Conservation (phyloP, 2,113 vertebrate genomes). For the Myodes glareolus region DNA sequence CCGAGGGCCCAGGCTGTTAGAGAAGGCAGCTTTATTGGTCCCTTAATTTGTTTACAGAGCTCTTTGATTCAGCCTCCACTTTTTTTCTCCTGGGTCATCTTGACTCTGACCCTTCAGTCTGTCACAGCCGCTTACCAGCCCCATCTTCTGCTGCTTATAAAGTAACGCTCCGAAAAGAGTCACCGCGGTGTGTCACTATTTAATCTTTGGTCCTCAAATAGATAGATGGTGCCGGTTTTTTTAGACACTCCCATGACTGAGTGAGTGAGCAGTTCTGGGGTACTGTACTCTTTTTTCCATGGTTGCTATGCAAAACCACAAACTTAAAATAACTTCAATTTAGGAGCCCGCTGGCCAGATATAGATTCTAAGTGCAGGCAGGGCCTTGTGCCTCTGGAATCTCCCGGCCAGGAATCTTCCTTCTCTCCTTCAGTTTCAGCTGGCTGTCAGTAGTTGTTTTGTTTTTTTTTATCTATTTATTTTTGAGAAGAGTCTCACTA, state of each 20-base stretch:
- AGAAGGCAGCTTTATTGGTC: not conserved
- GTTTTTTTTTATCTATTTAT: not conserved
- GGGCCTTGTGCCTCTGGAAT: not conserved
- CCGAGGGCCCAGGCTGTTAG: not conserved
- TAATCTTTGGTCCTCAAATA: not conserved
- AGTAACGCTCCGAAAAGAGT: not conserved
- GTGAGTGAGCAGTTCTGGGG: not conserved
- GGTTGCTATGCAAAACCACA: not conserved
- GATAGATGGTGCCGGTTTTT: rapidly evolving
- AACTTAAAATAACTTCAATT: not conserved
- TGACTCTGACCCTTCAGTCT: not conserved
- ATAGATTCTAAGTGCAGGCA: not conserved
- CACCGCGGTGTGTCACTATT: not conserved
- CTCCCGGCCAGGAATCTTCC: no score
- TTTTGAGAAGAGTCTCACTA: not conserved
- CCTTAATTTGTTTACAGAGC: not conserved
- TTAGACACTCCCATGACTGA: not conserved
- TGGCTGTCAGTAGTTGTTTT: not conserved
- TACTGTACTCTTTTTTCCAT: not conserved
- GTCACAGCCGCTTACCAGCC: not conserved
- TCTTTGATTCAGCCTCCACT: not conserved
- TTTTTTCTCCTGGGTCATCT: not conserved
- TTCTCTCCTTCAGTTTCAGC: not conserved
- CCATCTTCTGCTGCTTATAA: not conserved
- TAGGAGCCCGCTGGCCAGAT: not conserved